phyloP scores from a whole-genome alignment of 1,140 invertebrate genomes.

The Wasmannia auropunctata region DNA sequence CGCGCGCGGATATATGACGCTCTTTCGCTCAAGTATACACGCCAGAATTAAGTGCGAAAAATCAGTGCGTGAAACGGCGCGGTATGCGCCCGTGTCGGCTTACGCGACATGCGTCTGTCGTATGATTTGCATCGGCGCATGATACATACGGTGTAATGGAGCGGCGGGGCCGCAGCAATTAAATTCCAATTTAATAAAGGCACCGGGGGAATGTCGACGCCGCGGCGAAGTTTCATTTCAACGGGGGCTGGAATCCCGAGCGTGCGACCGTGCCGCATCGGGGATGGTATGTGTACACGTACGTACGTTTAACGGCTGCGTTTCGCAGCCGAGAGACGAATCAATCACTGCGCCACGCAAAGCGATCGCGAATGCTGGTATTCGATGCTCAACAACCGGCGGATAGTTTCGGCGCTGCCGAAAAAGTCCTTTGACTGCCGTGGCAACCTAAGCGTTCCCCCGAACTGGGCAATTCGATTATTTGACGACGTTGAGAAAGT shows the following conservation, averaged over 20 bases:
- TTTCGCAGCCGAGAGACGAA: slow-evolving; percentile 70
- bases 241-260: slow-evolving; percentile 72
- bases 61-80: slow-evolving; percentile 61
- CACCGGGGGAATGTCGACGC: slow-evolving; percentile 74
- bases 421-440: slow-evolving; percentile 69
- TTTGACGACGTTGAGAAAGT: slow-evolving; percentile 33
- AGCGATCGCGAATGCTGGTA: slow-evolving; percentile 69
- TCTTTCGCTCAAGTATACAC: neutral
- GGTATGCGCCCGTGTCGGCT: slow-evolving; percentile 47
- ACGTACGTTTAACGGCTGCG: slow-evolving; percentile 59
- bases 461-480: slow-evolving; percentile 17
- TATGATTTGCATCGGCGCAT: slow-evolving; percentile 69
- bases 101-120: slow-evolving; percentile 55
- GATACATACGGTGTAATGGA: slow-evolving; percentile 72
- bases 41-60: slow-evolving; percentile 67
- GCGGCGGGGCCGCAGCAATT: slow-evolving; percentile 76
- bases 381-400: slow-evolving; percentile 63
- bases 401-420: slow-evolving; percentile 45
- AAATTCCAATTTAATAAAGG: slow-evolving; percentile 81
- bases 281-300: slow-evolving; percentile 65
- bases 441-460: slow-evolving; percentile 17
- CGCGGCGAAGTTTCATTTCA: slow-evolving; percentile 77
- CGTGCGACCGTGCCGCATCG: slow-evolving; percentile 66
- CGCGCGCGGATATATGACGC: neutral
- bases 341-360: slow-evolving; percentile 70